phyloP scores from a whole-genome alignment of 2,797 vertebrate species.

The Pseudopleuronectes americanus region DNA sequence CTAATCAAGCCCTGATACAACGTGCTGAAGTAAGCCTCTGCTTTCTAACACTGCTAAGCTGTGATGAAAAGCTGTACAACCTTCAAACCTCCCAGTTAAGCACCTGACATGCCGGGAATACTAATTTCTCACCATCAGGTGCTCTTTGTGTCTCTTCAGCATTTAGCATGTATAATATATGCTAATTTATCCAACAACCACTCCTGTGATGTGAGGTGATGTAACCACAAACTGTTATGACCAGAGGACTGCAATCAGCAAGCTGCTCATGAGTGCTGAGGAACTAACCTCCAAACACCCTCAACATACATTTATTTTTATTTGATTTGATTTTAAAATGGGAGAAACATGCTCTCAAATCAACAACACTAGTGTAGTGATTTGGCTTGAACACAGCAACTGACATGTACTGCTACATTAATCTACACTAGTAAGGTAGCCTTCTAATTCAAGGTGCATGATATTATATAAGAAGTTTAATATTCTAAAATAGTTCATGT shows the following conservation, averaged over 20 bases:
- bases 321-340: conserved; percentile 2
- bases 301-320: not conserved
- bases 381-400: not conserved
- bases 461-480: not conserved
- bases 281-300: not conserved
- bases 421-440: not conserved
- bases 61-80: conserved; percentile 1
- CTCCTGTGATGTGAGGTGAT: conserved; percentile 57
- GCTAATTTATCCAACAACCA: conserved; percentile 59
- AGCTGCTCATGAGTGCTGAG: conserved; percentile 31
- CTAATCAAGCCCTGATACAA: too few relatives aligned
- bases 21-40: too few relatives aligned
- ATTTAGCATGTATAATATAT: conserved; percentile 60
- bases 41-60: not conserved
- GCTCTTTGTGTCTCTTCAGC: conserved; percentile 50
- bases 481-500: not conserved
- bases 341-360: not conserved
- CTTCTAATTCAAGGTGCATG: too few relatives aligned
- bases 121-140: conserved; percentile 53
- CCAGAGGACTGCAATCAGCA: conserved; percentile 24
- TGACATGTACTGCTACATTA: not conserved
- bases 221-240: conserved; percentile 30
- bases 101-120: conserved; percentile 64
- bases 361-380: not conserved
- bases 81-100: conserved; percentile 36